Evolutionary conservation across 1,140 invertebrate species (phyloP).

Genomic region (Rhopalosiphum maidis): DNA sequence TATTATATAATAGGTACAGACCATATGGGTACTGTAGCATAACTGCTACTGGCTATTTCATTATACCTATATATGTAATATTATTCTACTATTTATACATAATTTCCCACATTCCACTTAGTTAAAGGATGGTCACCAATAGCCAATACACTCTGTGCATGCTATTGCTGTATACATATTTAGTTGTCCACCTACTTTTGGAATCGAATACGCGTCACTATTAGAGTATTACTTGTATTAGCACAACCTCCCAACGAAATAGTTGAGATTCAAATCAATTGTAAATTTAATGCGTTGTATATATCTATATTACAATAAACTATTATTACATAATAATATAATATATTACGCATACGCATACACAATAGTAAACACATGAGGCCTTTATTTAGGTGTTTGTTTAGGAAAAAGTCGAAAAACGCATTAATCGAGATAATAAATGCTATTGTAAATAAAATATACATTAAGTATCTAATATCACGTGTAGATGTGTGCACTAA

Average conservation of each 20-base stretch:
- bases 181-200: neutral
- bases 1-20: neutral
- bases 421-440: neutral
- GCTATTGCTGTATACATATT: no score
- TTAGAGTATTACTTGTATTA: no score
- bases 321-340: neutral
- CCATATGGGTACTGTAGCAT: neutral
- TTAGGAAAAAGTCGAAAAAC: neutral
- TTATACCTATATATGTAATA: neutral
- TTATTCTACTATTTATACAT: no score
- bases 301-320: neutral
- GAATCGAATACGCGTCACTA: neutral
- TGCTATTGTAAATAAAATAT: neutral
- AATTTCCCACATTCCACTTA: no score
- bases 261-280: neutral
- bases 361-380: neutral
- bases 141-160: neutral
- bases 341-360: neutral
- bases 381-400: neutral
- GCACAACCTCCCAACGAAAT: neutral
- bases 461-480: neutral
- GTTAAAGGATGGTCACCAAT: neutral
- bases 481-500: neutral
- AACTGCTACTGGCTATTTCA: neutral
- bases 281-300: neutral